phyloP scores from a whole-genome alignment of 1,140 invertebrate species.

The Saxidomus purpurata region DNA sequence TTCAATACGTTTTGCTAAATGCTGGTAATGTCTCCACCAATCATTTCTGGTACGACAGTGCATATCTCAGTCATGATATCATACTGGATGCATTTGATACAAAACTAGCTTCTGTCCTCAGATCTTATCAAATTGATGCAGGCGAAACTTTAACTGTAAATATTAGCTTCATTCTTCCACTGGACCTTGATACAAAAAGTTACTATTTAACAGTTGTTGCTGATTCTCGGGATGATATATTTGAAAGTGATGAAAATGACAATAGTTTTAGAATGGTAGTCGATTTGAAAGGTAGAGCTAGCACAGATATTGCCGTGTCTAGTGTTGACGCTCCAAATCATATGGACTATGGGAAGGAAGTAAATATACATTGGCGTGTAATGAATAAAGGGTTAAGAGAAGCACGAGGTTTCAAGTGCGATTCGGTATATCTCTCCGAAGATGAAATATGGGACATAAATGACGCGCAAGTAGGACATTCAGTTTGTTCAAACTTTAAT shows the following conservation, averaged over 20 bases:
- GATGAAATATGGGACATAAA: constrained; percentile 24
- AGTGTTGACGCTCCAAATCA: not conserved
- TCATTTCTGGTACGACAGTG: constrained; percentile 25
- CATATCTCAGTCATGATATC: constrained; percentile 27
- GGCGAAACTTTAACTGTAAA: not conserved
- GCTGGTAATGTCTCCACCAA: not conserved
- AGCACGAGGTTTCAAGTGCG: constrained; percentile 29
- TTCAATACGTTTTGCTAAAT: constrained; percentile 13
- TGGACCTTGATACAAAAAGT: constrained; percentile 14
- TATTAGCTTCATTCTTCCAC: constrained; percentile 1
- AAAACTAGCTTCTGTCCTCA: not conserved
- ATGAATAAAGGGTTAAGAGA: constrained; percentile 15
- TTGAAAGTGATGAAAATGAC: constrained; percentile 44
- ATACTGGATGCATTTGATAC: constrained; percentile 31
- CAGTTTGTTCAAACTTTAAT: not conserved
- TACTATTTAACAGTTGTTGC: constrained; percentile 12
- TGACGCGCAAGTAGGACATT: constrained; percentile 1
- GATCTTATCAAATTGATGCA: not conserved
- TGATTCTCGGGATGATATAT: constrained; percentile 38
- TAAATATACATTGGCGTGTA: constrained; percentile 2
- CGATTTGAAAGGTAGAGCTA: not conserved
- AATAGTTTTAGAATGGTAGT: not conserved
- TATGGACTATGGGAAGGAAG: not conserved
- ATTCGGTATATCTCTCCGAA: constrained; percentile 35
- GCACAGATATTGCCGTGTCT: not conserved